Evolutionary conservation across 2,888 invertebrate species (phyloP).

Genomic region (Xestia rhomboidea): DNA sequence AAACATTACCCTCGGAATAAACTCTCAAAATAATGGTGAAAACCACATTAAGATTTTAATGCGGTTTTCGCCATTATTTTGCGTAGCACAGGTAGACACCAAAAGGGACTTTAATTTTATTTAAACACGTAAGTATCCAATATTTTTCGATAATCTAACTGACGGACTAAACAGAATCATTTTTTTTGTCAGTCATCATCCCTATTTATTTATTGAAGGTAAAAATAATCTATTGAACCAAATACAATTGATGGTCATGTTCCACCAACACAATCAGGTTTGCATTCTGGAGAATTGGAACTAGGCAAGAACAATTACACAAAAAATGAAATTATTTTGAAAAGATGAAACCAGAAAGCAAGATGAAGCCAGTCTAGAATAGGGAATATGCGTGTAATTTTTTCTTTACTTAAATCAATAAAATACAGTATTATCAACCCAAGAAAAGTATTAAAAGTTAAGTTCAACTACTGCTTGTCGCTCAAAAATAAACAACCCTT

Average conservation of each 20-base stretch:
- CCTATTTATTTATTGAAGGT: background rate
- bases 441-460: no score
- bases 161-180: no score
- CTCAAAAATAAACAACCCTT: no score
- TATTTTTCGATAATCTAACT: no score
- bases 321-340: background rate
- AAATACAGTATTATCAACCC: no score
- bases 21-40: background rate
- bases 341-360: background rate
- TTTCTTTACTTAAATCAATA: no score
- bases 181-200: no score
- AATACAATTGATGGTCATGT: background rate
- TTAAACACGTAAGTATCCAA: no score
- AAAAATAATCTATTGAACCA: background rate
- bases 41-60: background rate
- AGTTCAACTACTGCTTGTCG: no score
- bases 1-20: background rate
- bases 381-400: no score
- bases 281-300: background rate
- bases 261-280: background rate
- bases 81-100: background rate
- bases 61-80: background rate
- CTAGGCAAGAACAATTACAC: background rate
- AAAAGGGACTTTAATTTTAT: background rate
- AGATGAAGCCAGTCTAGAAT: no score